A percentile compares a stretch with the other conserved stretches of the same genome.
Conservation (phyloP, 1,140 invertebrate genomes). For the Cyclargus thomasi region DNA sequence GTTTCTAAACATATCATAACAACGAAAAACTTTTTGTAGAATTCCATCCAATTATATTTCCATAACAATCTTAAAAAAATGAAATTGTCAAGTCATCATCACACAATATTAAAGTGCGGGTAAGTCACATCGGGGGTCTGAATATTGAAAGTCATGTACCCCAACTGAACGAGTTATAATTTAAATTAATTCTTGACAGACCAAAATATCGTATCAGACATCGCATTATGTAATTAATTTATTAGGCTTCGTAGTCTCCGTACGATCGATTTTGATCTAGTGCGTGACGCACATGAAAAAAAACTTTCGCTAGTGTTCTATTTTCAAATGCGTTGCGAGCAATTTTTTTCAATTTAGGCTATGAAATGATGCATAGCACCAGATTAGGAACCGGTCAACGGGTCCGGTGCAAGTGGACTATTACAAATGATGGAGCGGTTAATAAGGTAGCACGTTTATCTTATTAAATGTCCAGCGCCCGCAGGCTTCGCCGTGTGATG, state of each 20-base stretch:
- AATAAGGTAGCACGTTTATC: slow-evolving; percentile 66
- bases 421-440: slow-evolving; percentile 52
- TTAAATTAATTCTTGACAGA: slow-evolving; percentile 17
- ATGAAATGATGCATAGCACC: slow-evolving; percentile 3
- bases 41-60: slow-evolving; percentile 52
- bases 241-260: not conserved
- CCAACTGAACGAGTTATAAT: slow-evolving; percentile 18
- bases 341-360: not conserved
- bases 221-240: slow-evolving; percentile 8
- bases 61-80: slow-evolving; percentile 39
- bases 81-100: slow-evolving; percentile 53
- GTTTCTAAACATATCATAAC: slow-evolving; percentile 30
- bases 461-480: slow-evolving; percentile 27
- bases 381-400: slow-evolving; percentile 13
- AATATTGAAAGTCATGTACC: slow-evolving; percentile 22
- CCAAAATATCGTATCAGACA: slow-evolving; percentile 20
- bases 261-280: no score
- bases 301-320: not conserved
- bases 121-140: slow-evolving; percentile 28
- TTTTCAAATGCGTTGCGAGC: not conserved
- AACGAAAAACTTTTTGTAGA: slow-evolving; percentile 39
- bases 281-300: no score
- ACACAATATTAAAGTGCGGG: slow-evolving; percentile 41
- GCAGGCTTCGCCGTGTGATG: slow-evolving; percentile 42
- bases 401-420: slow-evolving; percentile 24